Conservation (phyloP, 2,888 invertebrate species). For the Lacanobia wlatinum region DNA sequence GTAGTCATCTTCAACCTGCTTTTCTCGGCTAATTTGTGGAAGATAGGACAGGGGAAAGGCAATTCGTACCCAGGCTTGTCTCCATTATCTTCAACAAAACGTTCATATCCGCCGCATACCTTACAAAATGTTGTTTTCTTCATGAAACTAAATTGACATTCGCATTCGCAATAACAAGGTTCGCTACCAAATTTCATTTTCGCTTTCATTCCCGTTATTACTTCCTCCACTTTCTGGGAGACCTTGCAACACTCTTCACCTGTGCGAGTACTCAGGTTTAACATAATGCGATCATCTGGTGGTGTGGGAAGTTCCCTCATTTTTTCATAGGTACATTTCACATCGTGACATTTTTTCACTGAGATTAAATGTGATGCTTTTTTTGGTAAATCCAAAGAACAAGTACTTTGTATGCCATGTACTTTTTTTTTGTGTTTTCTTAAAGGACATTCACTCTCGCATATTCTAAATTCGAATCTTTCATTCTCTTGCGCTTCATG, state of each 20-base stretch:
- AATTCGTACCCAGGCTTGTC: slow-evolving; percentile 64
- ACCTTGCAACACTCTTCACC: slow-evolving; percentile 72
- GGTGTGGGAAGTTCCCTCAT: slow-evolving; percentile 69
- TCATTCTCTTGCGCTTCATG: slow-evolving; percentile 54
- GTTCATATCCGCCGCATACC: slow-evolving; percentile 84
- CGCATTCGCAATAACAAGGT: slow-evolving; percentile 84
- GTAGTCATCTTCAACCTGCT: slow-evolving; percentile 73
- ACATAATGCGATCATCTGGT: slow-evolving; percentile 74
- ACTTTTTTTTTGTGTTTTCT: slow-evolving; percentile 41
- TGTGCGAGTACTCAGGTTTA: slow-evolving; percentile 71
- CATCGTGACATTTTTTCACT: slow-evolving; percentile 76
- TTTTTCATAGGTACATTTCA: slow-evolving; percentile 73
- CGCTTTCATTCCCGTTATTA: slow-evolving; percentile 75
- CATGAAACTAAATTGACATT: slow-evolving; percentile 82
- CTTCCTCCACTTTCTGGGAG: slow-evolving; percentile 75
- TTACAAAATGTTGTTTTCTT: slow-evolving; percentile 84
- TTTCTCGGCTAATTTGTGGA: slow-evolving; percentile 81
- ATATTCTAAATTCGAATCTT: slow-evolving; percentile 69
- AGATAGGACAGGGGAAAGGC: slow-evolving; percentile 85
- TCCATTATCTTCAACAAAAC: slow-evolving; percentile 77
- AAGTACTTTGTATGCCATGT: slow-evolving; percentile 66
- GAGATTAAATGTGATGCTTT: slow-evolving; percentile 68
- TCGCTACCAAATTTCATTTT: slow-evolving; percentile 75
- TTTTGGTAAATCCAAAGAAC: slow-evolving; percentile 74
- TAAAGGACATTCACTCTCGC: slow-evolving; percentile 69